These are phyloP conservation scores for Gallinago media DNA, from an alignment of 2,113 vertebrate species.

Conservation along the genomic window DNA sequence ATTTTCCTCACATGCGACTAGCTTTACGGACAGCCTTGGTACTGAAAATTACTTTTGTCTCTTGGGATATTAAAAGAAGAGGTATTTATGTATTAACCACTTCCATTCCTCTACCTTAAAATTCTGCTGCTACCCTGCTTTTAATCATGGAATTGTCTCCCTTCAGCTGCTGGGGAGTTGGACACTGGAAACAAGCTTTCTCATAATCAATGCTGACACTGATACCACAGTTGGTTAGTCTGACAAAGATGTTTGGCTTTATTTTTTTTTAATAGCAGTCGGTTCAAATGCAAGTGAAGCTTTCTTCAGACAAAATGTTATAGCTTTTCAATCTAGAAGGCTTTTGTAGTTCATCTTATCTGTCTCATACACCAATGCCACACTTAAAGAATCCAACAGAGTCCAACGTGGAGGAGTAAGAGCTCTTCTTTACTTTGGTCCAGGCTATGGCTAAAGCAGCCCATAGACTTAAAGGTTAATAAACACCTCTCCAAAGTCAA, in stretches of 20 bases:
- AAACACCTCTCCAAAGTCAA: background rate
- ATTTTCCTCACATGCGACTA: background rate
- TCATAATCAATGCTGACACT: no score
- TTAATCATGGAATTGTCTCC: no score
- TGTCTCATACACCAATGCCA: background rate
- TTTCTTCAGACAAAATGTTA: background rate
- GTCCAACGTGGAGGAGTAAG: background rate
- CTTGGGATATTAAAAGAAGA: background rate
- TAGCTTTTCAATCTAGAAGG: background rate
- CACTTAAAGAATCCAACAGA: background rate
- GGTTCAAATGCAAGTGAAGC: background rate
- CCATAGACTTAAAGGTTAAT: background rate
- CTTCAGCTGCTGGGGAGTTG: no score
- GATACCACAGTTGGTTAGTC: no score
- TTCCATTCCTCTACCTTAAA: no score
- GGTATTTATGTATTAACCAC: background rate
- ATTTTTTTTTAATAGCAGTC: background rate
- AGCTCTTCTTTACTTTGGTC: background rate
- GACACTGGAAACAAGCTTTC: no score
- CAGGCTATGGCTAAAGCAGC: background rate
- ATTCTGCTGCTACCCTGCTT: no score
- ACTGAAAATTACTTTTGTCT: background rate
- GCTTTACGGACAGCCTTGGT: background rate
- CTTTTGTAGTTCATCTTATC: background rate
- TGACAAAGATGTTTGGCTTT: no score